Evolutionary conservation across 2,797 vertebrate species (phyloP).

Genomic region (Rhinella marina): DNA sequence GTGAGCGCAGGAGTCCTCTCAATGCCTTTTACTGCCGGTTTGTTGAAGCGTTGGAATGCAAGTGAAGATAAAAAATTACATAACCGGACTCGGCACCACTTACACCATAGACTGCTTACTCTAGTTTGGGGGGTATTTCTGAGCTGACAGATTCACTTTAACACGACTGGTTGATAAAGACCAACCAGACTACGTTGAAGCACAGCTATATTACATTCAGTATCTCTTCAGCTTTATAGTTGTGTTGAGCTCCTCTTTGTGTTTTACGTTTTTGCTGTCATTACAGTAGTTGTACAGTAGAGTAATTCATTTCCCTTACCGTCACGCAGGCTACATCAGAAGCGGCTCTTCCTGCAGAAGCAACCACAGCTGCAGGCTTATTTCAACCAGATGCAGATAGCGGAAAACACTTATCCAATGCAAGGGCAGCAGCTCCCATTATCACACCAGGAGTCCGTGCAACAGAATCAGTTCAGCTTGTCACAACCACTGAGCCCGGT

Average conservation of each 20-base stretch:
- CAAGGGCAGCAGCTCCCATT: conserved; percentile 70
- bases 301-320: conserved; percentile 53
- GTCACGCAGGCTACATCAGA: conserved; percentile 88
- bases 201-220: not conserved
- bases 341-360: conserved; percentile 93
- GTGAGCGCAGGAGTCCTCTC: too few species aligned
- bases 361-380: conserved; percentile 94
- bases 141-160: too few species aligned
- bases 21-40: too few species aligned
- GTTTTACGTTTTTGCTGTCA: not conserved
- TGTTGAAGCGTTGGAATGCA: too few species aligned
- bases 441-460: conserved; percentile 69
- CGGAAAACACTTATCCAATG: conserved; percentile 82
- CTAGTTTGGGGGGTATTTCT: too few species aligned
- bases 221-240: not conserved
- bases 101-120: too few species aligned
- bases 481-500: conserved; percentile 82
- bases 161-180: too few species aligned
- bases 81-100: too few species aligned
- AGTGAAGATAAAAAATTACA: too few species aligned
- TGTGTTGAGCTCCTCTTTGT: not conserved
- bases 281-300: too few species aligned
- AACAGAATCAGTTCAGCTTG: conserved; percentile 74
- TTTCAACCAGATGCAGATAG: conserved; percentile 99
- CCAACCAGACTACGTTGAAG: too few species aligned